Conservation (phyloP, 2,113 vertebrate species). For the Seriola dumerili region DNA sequence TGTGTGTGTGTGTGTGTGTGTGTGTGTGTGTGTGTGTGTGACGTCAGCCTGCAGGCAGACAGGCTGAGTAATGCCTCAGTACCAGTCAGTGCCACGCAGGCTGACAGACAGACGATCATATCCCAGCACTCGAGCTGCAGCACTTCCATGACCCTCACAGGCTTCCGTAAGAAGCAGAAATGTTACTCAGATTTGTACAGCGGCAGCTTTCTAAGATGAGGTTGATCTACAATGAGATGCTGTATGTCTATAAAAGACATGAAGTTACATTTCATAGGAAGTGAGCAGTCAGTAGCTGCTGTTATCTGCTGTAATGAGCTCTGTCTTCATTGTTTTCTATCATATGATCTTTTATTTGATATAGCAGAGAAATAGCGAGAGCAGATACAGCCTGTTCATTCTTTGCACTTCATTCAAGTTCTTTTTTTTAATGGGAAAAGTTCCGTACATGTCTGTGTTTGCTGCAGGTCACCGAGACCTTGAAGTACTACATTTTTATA, state of each 20-base stretch:
- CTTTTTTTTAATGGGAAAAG: not conserved
- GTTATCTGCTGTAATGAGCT: not conserved
- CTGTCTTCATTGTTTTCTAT: not conserved
- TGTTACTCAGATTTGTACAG: too few species aligned
- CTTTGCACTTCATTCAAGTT: not conserved
- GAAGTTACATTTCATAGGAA: not conserved
- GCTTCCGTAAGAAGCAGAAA: not conserved
- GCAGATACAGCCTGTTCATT: not conserved
- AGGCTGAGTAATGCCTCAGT: slow-evolving; percentile 70
- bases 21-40: slow-evolving; percentile 48
- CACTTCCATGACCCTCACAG: slow-evolving; percentile 4
- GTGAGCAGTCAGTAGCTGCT: not conserved
- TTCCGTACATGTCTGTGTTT: not conserved
- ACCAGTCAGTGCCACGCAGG: slow-evolving; percentile 75
- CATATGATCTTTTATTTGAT: not conserved
- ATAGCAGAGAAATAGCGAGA: not conserved
- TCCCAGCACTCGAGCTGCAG: slow-evolving; percentile 16
- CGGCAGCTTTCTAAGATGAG: not conserved
- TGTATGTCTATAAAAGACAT: not conserved
- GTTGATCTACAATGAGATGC: too few species aligned
- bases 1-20: slow-evolving; percentile 35
- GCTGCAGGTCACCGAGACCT: not conserved
- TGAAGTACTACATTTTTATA: not conserved
- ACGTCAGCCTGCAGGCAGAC: slow-evolving; percentile 57
- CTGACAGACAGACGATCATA: slow-evolving; percentile 34